Evolutionary conservation across 2,113 vertebrate genomes (phyloP).

Genomic region (Athene noctua): DNA sequence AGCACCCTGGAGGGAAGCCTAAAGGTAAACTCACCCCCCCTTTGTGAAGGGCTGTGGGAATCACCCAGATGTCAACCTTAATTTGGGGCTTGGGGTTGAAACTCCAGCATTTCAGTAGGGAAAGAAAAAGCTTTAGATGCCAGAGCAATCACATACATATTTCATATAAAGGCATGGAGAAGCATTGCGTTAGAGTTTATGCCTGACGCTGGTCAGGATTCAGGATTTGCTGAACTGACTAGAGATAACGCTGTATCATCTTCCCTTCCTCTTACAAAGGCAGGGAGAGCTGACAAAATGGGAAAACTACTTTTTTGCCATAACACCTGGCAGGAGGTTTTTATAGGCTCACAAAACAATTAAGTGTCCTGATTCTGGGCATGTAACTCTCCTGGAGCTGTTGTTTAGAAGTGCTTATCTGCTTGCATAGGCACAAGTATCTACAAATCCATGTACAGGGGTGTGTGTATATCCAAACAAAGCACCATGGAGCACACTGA

Average conservation of each 20-base stretch:
- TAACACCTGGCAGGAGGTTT: slow-evolving; percentile 30
- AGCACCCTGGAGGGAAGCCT: no score
- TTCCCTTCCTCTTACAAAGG: background rate
- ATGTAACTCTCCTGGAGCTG: slow-evolving; percentile 8
- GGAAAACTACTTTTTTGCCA: background rate
- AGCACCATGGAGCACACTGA: background rate
- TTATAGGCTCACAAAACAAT: background rate
- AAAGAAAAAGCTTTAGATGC: background rate
- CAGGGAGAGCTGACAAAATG: background rate
- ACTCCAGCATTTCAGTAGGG: background rate
- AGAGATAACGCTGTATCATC: background rate
- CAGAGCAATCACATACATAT: background rate
- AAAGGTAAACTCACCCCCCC: no score
- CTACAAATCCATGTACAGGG: background rate
- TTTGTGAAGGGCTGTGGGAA: no score
- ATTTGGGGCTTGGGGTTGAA: no score
- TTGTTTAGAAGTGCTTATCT: slow-evolving; percentile 34
- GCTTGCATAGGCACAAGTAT: slow-evolving; percentile 16
- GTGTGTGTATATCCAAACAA: background rate
- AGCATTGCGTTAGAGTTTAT: background rate
- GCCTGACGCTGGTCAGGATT: background rate
- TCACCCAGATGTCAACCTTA: no score
- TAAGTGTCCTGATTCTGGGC: slow-evolving; percentile 26
- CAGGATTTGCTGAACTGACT: background rate
- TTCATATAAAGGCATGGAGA: background rate